Conservation (phyloP, 2,888 invertebrate species). For the Acrobasis suavella region DNA sequence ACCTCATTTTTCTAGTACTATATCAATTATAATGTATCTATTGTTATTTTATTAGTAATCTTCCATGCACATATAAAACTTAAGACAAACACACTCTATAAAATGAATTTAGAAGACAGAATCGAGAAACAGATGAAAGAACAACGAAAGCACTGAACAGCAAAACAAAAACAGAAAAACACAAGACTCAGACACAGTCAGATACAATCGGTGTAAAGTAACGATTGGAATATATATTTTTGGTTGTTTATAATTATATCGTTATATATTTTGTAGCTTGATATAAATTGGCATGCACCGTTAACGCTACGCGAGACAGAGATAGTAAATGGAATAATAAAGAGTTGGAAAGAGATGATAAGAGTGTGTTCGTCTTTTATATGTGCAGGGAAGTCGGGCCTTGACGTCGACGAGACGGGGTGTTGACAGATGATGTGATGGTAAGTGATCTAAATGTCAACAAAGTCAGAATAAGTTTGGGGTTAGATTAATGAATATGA, state of each 20-base stretch:
- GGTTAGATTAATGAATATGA: neutral
- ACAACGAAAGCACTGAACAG: constrained; percentile 43
- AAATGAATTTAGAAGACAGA: constrained; percentile 44
- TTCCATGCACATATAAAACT: constrained; percentile 82
- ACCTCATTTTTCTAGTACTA: constrained; percentile 54
- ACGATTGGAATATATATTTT: constrained; percentile 49
- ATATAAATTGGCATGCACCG: constrained; percentile 76
- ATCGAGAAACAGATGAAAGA: constrained; percentile 44
- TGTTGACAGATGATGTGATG: constrained; percentile 39
- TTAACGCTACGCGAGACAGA: constrained; percentile 66
- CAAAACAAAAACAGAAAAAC: constrained; percentile 43
- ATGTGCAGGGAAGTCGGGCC: constrained; percentile 76
- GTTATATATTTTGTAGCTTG: constrained; percentile 67
- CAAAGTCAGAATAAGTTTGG: constrained; percentile 6
- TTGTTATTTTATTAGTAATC: constrained; percentile 60
- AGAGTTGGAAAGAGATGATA: constrained; percentile 52
- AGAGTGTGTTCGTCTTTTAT: constrained; percentile 82
- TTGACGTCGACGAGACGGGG: constrained; percentile 44
- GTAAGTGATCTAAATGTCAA: constrained; percentile 43
- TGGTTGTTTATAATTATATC: constrained; percentile 45
- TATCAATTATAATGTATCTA: constrained; percentile 47
- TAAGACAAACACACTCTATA: constrained; percentile 81
- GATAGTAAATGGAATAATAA: constrained; percentile 47
- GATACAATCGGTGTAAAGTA: constrained; percentile 39
- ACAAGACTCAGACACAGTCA: constrained; percentile 46